phyloP scores from a whole-genome alignment of 2,797 vertebrate genomes.

The Lagorchestes hirsutus region DNA sequence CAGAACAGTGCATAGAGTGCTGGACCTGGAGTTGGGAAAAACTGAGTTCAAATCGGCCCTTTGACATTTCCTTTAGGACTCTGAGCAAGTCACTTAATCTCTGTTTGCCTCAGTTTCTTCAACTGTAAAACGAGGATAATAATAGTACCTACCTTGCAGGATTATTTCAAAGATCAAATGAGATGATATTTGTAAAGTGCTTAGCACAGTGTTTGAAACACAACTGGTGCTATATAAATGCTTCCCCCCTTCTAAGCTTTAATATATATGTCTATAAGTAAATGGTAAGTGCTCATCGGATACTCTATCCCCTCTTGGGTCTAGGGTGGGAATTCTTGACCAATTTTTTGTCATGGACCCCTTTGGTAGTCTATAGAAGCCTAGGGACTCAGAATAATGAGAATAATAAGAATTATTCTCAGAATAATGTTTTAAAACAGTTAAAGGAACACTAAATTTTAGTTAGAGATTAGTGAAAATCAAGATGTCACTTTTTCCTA shows the following conservation, averaged over 20 bases:
- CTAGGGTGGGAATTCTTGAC: background rate
- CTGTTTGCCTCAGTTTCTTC: background rate
- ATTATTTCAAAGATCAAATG: background rate
- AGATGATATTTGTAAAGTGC: background rate
- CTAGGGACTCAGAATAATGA: background rate
- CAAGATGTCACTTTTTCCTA: background rate
- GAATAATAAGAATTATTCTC: background rate
- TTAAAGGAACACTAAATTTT: background rate
- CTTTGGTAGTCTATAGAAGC: background rate
- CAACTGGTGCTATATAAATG: background rate
- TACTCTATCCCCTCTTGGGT: too few relatives aligned
- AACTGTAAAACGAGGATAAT: background rate
- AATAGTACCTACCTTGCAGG: background rate
- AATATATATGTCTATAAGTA: too few relatives aligned
- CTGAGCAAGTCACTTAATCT: background rate
- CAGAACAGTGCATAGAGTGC: background rate
- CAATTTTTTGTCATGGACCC: background rate
- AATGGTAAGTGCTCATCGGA: background rate
- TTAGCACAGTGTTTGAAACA: background rate
- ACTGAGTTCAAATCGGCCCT: too few relatives aligned
- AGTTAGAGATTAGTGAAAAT: background rate
- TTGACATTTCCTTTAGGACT: too few relatives aligned
- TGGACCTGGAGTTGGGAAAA: background rate
- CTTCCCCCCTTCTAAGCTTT: background rate
- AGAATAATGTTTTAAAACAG: background rate